Base-by-base conservation (phyloP, 2,888 invertebrate genomes). In the Dryadula phaetusa region DNA sequence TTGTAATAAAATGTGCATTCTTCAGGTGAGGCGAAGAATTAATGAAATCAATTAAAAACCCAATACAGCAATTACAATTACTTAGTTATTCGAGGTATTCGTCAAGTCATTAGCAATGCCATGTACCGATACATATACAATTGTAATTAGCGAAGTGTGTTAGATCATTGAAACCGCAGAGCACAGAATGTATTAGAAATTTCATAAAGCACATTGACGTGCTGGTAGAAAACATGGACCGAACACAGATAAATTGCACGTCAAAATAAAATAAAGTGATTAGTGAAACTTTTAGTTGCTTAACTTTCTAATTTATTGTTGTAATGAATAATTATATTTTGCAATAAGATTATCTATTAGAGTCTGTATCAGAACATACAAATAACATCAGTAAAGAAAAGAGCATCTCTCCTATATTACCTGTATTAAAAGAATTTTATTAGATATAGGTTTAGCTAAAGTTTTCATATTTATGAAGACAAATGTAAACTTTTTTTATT, bases 141-240 rank as follows among this genome's bases (percentile, higher is more conserved):
- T 70, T 69, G 62, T 67, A 64, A 74, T 70, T 69, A 72, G 66
- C 69, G 63, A 70, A 62, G 69, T 69, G 69, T 62, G 66, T 73
- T 74, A 71, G 74, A 74, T 75, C 72, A 74, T 71, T 72, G 49
- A 60, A 40, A 32, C 49, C 65, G 58, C 47, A 60, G 65, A 65
- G 18, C 7, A 20, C 6, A 42, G 28, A 56, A 56, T 56, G 37
- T 47, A 20, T 40, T 58, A 60, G 60, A 65, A 65, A 60, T 42
- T 37, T 25, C 58, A 60, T 60, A 58, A 14, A 58, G 54, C 40
- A 28, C 34, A 54, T 60, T 14, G 28, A 60, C 42, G 22, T 37
- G 40, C n/a, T 40, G 22, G 40, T 22, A 12, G 22, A 22, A 56
- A 40, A 16, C 18, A 64, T 37, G 14, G 6, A 47, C 7, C 3